Evolutionary conservation across 1,140 invertebrate genomes (phyloP), one percentile per base, ranked within the genome.

Genomic region (Thalassaphorura encarpata): DNA sequence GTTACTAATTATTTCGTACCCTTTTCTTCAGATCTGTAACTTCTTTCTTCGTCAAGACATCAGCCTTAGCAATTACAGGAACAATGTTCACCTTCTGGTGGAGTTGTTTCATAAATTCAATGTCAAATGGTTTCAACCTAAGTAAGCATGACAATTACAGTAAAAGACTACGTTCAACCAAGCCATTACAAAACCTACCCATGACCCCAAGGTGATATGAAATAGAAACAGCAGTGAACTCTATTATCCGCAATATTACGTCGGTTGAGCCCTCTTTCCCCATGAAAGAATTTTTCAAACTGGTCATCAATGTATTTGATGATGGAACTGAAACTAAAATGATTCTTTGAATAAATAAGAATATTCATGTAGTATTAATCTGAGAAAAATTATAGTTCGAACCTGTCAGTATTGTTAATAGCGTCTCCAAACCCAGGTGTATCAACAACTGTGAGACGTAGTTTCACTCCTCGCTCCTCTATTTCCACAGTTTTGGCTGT

Each of bases 51-150:
- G 93, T 98, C 24, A 99, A 76, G 56, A 92, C 93, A 75, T 99
- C 97, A 2, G 63, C 56, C 76, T 99, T 99, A 36, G 95, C 93
- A 70, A 99, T 93, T 49, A 99, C 84, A 49, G 97, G 97, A 70
- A 99, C 92, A 66, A 99, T 94, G 72, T 99, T 99, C 52, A 97
- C 92, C 80, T 95, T 97, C 70, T 98, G 92, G 67, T 97, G 94
- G 40, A 99, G 80, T 62, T 91, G 81, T 69, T 96, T 92, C 95
- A 99, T 95, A 73, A 97, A 97, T 75, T 98, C 93, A 46, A 99
- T 87, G 73, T 99, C 97, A 64, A 99, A 77, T 1, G 91, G 90
- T 71, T 97, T 95, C 55, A 99, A 77, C 19, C 63, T 64, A n/a
- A 26, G 13, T 4, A 48, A 26, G 26, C 13, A 8, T 26, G 11